Evolutionary conservation across 2,113 vertebrate genomes (phyloP).

Genomic region (Coptodon rendalli): DNA sequence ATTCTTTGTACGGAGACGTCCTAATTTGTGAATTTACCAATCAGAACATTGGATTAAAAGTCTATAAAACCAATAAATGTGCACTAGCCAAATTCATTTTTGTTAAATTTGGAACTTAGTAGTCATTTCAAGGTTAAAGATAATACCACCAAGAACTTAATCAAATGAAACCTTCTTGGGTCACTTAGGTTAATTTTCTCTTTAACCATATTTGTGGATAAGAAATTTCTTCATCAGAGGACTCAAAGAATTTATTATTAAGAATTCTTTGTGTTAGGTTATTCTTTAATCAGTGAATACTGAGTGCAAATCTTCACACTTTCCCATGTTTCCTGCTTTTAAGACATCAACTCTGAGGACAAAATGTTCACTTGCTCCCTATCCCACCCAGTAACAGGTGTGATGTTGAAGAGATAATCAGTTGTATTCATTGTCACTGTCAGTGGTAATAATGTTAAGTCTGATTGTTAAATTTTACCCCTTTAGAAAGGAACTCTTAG

Average conservation of each 20-base stretch:
- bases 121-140: background rate
- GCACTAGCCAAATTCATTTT: background rate
- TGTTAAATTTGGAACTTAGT: background rate
- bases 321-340: background rate
- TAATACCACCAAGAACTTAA: background rate
- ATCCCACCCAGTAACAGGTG: background rate
- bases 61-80: background rate
- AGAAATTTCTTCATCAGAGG: background rate
- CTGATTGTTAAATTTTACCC: background rate
- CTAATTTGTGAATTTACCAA: conserved; percentile 2
- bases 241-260: background rate
- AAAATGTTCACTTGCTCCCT: background rate
- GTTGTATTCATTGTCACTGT: background rate
- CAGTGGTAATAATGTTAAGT: background rate
- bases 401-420: background rate
- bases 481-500: background rate
- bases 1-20: background rate
- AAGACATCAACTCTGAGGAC: background rate
- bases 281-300: background rate
- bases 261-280: background rate
- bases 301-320: too few relatives aligned
- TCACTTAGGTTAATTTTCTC: background rate
- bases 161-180: background rate
- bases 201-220: background rate
- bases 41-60: background rate